Percentiles rank a stretch among this genome's conserved stretches.
These are phyloP conservation scores for Drosophila nikananu DNA, from an alignment of 1,140 invertebrate genomes.

Conservation along the genomic window DNA sequence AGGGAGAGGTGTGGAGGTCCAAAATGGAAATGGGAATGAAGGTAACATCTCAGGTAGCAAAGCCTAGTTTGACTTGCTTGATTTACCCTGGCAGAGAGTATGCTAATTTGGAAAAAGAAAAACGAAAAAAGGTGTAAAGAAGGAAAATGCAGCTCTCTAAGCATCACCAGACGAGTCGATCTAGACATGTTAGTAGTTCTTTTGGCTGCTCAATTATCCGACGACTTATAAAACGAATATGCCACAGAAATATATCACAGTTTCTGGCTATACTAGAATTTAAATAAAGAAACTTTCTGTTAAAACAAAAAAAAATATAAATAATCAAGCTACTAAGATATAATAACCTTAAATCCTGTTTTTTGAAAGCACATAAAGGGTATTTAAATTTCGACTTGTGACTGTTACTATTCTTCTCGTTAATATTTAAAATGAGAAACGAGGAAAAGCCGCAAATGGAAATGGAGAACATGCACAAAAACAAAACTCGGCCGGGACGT, in stretches of 20 bases:
- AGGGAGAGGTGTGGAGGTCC: not conserved
- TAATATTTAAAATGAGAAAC: constrained; percentile 69
- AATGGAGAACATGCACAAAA: constrained; percentile 29
- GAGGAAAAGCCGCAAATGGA: constrained; percentile 45
- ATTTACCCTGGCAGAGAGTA: not conserved
- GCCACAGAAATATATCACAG: too few relatives aligned
- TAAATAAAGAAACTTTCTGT: too few relatives aligned
- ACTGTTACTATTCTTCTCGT: constrained; percentile 11
- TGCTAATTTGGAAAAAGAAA: too few relatives aligned
- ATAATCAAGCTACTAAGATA: too few relatives aligned
- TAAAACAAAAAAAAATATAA: too few relatives aligned
- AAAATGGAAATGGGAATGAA: not conserved
- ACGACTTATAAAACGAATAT: not conserved
- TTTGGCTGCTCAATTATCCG: not conserved
- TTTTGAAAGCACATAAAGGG: not conserved
- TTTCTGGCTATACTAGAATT: too few relatives aligned
- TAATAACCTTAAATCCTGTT: too few relatives aligned
- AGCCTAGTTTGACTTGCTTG: constrained; percentile 40
- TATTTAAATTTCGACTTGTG: not conserved
- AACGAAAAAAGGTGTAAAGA: too few relatives aligned
- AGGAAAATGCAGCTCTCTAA: not conserved
- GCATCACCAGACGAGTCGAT: not conserved
- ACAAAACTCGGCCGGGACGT: constrained; percentile 35
- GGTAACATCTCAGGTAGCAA: constrained; percentile 29
- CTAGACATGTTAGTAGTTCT: not conserved